These are phyloP conservation scores for Psilopsiagon aymara DNA, from an alignment of 2,113 vertebrate genomes.

Conservation along the genomic window DNA sequence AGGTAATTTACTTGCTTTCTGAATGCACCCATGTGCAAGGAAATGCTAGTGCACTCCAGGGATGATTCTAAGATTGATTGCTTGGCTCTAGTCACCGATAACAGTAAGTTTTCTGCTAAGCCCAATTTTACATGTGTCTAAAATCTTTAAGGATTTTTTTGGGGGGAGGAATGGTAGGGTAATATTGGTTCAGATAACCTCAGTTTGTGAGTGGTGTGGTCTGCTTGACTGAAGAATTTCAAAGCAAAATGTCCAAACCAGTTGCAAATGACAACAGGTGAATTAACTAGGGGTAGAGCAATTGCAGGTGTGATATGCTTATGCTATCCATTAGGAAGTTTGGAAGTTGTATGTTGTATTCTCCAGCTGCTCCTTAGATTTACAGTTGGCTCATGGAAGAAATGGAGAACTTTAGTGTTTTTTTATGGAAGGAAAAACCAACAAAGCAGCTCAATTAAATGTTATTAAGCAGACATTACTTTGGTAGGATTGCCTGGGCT, in stretches of 20 bases:
- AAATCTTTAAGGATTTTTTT: constrained; percentile 11
- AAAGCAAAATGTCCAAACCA: not conserved
- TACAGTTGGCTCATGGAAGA: not conserved
- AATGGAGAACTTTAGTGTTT: not conserved
- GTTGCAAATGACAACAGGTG: not conserved
- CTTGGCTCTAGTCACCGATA: constrained; percentile 21
- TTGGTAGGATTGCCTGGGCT: not conserved
- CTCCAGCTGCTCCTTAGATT: not conserved
- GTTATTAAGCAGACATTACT: not conserved
- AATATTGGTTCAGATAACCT: not conserved
- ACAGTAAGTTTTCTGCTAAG: not conserved
- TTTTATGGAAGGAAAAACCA: not conserved
- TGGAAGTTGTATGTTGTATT: not conserved
- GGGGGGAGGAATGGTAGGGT: fast-evolving
- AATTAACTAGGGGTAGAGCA: not conserved
- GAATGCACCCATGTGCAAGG: constrained; percentile 65
- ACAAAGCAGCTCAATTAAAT: not conserved
- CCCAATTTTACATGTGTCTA: not conserved
- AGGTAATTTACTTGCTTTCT: constrained; percentile 68
- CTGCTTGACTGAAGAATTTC: not conserved
- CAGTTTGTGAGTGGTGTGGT: not conserved
- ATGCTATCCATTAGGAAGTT: not conserved
- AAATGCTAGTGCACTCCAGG: constrained; percentile 60
- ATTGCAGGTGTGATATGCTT: not conserved
- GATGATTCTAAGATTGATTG: constrained; percentile 64